Conservation (phyloP, 1,140 invertebrate species). For the Mya arenaria region DNA sequence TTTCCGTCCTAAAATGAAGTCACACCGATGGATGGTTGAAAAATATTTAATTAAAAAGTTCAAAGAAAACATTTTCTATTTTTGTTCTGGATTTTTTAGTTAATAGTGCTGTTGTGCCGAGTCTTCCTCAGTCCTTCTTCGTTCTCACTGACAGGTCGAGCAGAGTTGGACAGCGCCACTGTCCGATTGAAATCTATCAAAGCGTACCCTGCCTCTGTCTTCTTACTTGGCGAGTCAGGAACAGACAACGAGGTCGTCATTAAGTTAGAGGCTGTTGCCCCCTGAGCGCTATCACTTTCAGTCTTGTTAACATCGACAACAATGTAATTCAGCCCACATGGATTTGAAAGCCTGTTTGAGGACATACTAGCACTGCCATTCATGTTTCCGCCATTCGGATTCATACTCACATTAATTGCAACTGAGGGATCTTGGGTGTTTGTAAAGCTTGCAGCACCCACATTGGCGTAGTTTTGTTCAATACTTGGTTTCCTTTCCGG, state of each 20-base stretch:
- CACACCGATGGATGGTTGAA: too few relatives aligned
- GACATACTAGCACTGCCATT: constrained; percentile 24
- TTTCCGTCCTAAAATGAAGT: too few relatives aligned
- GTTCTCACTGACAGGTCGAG: constrained; percentile 71
- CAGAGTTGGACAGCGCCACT: constrained; percentile 86
- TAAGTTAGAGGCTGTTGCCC: constrained; percentile 54
- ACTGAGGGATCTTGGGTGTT: constrained; percentile 4
- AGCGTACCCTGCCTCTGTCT: constrained; percentile 89
- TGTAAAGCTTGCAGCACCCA: constrained; percentile 36
- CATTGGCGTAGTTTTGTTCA: constrained; percentile 69
- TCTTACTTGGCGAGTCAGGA: constrained; percentile 71
- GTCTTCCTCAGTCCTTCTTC: constrained; percentile 80
- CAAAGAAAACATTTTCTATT: too few relatives aligned
- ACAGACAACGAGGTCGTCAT: constrained; percentile 80
- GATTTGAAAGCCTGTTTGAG: constrained; percentile 11
- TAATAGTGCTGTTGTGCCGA: constrained; percentile 81
- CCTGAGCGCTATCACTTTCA: constrained; percentile 44
- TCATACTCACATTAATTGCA: constrained; percentile 21
- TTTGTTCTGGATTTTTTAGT: too few relatives aligned
- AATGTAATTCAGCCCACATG: constrained; percentile 87
- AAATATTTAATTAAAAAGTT: too few relatives aligned
- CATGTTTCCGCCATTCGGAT: not conserved
- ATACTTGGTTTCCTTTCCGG: constrained; percentile 29
- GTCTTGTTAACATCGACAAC: constrained; percentile 87
- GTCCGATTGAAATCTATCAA: constrained; percentile 97